These are phyloP conservation scores for Eremophila alpestris DNA, from an alignment of 2,797 vertebrate genomes.

Conservation along the genomic window DNA sequence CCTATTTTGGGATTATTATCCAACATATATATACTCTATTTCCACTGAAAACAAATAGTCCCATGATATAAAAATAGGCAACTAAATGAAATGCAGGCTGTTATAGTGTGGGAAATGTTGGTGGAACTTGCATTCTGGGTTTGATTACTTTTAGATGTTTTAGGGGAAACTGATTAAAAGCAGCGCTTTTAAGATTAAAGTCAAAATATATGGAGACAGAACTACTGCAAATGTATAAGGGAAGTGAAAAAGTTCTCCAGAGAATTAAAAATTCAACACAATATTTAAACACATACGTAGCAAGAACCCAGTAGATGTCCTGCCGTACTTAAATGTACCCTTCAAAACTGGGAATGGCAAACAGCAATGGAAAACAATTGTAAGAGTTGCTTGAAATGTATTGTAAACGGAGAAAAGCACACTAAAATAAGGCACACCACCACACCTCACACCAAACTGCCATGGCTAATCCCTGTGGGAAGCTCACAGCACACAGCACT, in stretches of 20 bases:
- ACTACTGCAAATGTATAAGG: background rate
- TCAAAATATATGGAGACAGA: background rate
- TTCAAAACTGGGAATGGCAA: background rate
- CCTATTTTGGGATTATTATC: background rate
- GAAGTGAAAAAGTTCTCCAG: background rate
- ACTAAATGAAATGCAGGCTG: constrained; percentile 40
- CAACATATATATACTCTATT: background rate
- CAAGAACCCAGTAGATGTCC: background rate
- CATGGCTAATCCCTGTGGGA: background rate
- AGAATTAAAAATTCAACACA: background rate
- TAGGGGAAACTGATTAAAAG: background rate
- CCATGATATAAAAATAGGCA: constrained; percentile 33
- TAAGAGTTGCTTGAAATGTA: background rate
- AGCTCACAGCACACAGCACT: background rate
- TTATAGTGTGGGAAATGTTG: background rate
- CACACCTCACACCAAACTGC: background rate
- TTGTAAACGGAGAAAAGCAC: background rate
- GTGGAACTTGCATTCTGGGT: background rate
- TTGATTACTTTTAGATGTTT: background rate
- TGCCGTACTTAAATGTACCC: background rate
- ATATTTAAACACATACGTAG: background rate
- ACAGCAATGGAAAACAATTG: background rate
- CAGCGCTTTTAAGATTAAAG: background rate
- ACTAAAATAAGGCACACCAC: background rate
- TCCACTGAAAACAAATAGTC: constrained; percentile 22